Conservation (phyloP, 2,113 vertebrate genomes). For the Gallinago paraguaiae region DNA sequence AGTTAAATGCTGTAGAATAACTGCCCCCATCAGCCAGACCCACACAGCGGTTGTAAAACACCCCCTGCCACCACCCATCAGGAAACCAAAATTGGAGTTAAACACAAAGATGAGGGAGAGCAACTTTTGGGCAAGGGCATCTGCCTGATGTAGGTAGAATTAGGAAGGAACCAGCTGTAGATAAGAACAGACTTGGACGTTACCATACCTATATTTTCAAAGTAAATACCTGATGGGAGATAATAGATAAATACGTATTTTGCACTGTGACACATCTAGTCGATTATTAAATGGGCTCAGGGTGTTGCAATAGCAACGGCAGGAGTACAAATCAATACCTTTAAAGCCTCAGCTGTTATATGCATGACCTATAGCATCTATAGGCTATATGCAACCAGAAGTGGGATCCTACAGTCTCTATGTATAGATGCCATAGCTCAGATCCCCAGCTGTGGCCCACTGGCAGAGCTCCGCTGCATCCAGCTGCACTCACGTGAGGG, state of each 20-base stretch:
- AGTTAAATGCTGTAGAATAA: neutral
- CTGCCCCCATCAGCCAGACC: neutral
- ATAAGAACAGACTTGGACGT: neutral
- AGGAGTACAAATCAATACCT: neutral
- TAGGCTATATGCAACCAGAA: neutral
- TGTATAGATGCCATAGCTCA: neutral
- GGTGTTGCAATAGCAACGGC: neutral
- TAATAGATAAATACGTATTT: neutral
- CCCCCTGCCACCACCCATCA: fast-evolving
- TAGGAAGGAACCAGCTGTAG: neutral
- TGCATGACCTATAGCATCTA: neutral
- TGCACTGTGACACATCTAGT: neutral
- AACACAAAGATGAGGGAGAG: fast-evolving
- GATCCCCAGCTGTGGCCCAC: neutral
- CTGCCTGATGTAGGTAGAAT: neutral
- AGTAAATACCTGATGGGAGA: neutral
- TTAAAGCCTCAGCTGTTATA: neutral
- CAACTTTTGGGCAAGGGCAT: neutral
- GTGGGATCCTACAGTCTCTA: neutral
- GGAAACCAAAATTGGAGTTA: neutral
- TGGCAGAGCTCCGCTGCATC: neutral
- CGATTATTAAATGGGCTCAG: neutral
- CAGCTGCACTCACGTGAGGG: neutral
- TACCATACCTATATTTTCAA: neutral
- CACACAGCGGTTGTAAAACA: neutral